Percentiles rank a stretch among this genome's conserved stretches.
These are phyloP conservation scores for Gnathochromis pfefferi DNA, from an alignment of 2,113 vertebrate species.

Conservation along the genomic window DNA sequence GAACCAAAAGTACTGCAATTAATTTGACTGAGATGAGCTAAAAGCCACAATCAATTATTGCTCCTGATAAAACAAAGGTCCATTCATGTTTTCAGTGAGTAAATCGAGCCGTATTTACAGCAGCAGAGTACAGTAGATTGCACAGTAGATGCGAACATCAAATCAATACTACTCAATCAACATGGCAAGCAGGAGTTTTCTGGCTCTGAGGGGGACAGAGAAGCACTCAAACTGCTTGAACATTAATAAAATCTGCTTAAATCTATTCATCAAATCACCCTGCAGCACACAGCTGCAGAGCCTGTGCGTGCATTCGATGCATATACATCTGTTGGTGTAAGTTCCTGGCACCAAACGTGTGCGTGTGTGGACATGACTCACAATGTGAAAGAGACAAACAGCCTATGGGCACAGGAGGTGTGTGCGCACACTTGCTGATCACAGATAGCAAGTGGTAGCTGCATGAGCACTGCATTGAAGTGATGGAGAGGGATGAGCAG, in stretches of 20 bases:
- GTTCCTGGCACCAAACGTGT: neutral
- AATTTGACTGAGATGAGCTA: neutral
- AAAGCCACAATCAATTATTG: neutral
- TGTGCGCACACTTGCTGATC: slow-evolving; percentile 5
- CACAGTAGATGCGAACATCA: slow-evolving; percentile 13
- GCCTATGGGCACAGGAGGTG: slow-evolving; percentile 34
- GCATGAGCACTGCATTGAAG: slow-evolving; percentile 27
- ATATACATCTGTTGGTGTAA: neutral
- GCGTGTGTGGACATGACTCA: slow-evolving; percentile 22
- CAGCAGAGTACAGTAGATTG: slow-evolving; percentile 23
- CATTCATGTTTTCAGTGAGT: slow-evolving; percentile 2
- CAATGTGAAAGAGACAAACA: slow-evolving; percentile 32
- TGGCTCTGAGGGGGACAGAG: neutral
- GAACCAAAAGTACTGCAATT: neutral
- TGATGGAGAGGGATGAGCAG: slow-evolving; percentile 23
- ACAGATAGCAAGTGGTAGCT: slow-evolving; percentile 25
- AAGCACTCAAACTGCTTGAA: neutral
- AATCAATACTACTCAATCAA: slow-evolving; percentile 49
- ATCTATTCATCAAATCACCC: neutral
- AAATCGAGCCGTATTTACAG: slow-evolving; percentile 4
- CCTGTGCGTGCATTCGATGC: neutral
- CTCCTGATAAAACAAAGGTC: neutral
- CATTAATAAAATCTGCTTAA: neutral
- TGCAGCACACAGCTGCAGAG: neutral
- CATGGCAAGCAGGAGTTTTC: neutral